phyloP scores from a whole-genome alignment of 2,797 vertebrate species.

The Gastrophryne carolinensis region DNA sequence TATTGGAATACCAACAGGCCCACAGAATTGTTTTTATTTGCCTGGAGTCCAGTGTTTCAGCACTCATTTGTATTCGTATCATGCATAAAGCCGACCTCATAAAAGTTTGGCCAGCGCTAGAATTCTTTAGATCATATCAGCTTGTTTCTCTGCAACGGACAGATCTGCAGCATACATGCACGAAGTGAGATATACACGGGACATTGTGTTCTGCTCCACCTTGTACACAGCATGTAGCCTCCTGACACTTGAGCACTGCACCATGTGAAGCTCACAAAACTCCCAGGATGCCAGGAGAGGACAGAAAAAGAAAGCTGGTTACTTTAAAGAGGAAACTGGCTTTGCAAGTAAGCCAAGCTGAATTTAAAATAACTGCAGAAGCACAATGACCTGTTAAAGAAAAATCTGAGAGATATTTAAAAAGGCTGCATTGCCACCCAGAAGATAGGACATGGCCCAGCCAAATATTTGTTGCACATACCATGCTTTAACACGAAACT shows the following conservation, averaged over 20 bases:
- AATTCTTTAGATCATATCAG: background rate
- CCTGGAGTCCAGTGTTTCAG: no score
- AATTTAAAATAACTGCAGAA: constrained; percentile 45
- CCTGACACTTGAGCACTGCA: constrained; percentile 29
- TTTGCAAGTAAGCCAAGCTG: constrained; percentile 36
- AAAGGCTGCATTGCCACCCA: constrained; percentile 19
- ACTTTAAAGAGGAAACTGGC: constrained; percentile 33
- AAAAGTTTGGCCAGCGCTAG: background rate
- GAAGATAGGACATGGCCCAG: constrained; percentile 16
- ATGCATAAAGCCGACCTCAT: background rate
- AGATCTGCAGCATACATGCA: background rate
- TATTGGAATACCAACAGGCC: no score
- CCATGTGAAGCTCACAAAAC: constrained; percentile 16
- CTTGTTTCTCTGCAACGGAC: background rate
- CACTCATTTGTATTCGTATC: background rate
- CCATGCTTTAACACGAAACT: constrained; percentile 14
- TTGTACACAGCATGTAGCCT: background rate
- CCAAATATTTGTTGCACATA: constrained; percentile 38
- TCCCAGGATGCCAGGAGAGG: constrained; percentile 16
- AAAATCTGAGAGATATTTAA: constrained; percentile 37
- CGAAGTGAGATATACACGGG: background rate
- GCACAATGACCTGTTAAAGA: constrained; percentile 30
- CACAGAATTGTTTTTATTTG: no score
- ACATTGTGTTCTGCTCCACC: constrained; percentile 26
- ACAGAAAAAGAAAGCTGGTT: constrained; percentile 39